Conservation (phyloP, 30 jellyfish, hydroid and myxozoan species). For the Mastigias papua region DNA sequence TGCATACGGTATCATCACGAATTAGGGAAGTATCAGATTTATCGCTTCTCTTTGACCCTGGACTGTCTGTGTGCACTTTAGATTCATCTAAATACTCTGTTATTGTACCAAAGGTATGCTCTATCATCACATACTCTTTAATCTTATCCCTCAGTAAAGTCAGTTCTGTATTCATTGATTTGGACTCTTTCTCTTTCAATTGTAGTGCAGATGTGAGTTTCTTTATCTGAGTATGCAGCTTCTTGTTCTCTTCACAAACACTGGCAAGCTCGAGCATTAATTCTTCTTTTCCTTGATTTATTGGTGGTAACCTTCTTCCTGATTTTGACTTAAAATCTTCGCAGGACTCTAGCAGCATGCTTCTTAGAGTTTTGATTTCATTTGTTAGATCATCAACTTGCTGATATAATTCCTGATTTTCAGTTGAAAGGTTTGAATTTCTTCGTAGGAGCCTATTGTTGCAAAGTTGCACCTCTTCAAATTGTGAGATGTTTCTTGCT, state of each 20-base stretch:
- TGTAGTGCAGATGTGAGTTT: not conserved
- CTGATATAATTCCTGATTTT: not conserved
- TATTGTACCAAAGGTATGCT: too few relatives aligned
- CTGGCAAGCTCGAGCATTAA: not conserved
- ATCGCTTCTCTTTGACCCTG: too few relatives aligned
- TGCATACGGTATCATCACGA: too few relatives aligned
- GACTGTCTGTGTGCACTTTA: too few relatives aligned
- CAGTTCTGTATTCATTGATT: too few relatives aligned
- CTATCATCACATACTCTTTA: not conserved
- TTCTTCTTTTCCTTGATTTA: not conserved
- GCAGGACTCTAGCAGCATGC: too few relatives aligned
- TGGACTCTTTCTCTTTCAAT: not conserved
- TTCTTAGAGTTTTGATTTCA: not conserved
- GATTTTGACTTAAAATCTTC: too few relatives aligned
- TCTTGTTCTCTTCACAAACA: conserved; percentile 25
- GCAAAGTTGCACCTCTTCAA: not conserved
- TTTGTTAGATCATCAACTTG: conserved; percentile 6
- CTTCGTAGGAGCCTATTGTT: not conserved
- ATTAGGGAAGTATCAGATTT: too few relatives aligned
- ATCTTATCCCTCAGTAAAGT: not conserved
- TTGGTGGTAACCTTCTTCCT: too few relatives aligned
- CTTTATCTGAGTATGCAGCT: not conserved
- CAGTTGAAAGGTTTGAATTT: too few relatives aligned
- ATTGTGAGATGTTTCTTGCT: too few relatives aligned
- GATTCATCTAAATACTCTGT: too few relatives aligned